Conservation (phyloP, 1,140 invertebrate genomes). For the Apis dorsata region DNA sequence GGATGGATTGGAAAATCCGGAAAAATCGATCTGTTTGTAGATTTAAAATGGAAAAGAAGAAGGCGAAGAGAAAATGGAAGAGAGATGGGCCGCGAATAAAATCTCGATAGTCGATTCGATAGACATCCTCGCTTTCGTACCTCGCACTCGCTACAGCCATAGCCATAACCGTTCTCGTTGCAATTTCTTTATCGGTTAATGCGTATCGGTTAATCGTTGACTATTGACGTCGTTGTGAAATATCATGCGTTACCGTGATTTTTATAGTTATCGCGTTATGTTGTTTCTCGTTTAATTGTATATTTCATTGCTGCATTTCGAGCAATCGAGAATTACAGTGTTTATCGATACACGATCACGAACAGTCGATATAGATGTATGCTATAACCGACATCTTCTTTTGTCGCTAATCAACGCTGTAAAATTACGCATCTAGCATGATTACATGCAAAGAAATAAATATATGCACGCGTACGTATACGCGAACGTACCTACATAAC, state of each 20-base stretch:
- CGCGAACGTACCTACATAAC: background rate
- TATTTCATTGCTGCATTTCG: conserved; percentile 71
- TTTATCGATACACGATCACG: conserved; percentile 48
- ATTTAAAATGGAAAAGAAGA: background rate
- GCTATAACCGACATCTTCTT: conserved; percentile 57
- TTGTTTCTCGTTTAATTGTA: conserved; percentile 70
- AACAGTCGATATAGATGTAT: conserved; percentile 20
- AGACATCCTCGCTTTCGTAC: conserved; percentile 52
- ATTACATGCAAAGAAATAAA: conserved; percentile 58
- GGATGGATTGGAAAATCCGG: too few relatives aligned
- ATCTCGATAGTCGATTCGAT: conserved; percentile 18
- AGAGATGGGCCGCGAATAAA: background rate
- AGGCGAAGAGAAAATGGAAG: background rate
- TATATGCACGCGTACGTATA: conserved; percentile 40
- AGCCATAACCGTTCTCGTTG: conserved; percentile 58
- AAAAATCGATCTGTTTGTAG: too few relatives aligned
- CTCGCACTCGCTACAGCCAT: conserved; percentile 59
- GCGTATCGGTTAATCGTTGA: conserved; percentile 63
- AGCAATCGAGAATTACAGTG: conserved; percentile 53
- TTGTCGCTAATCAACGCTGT: conserved; percentile 63
- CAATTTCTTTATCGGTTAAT: conserved; percentile 59
- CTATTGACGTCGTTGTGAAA: conserved; percentile 67
- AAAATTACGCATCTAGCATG: conserved; percentile 63
- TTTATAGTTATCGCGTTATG: conserved; percentile 68
- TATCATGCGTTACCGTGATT: conserved; percentile 68